phyloP scores from a whole-genome alignment of 2,113 vertebrate genomes.

The Gasterosteus nipponicus region DNA sequence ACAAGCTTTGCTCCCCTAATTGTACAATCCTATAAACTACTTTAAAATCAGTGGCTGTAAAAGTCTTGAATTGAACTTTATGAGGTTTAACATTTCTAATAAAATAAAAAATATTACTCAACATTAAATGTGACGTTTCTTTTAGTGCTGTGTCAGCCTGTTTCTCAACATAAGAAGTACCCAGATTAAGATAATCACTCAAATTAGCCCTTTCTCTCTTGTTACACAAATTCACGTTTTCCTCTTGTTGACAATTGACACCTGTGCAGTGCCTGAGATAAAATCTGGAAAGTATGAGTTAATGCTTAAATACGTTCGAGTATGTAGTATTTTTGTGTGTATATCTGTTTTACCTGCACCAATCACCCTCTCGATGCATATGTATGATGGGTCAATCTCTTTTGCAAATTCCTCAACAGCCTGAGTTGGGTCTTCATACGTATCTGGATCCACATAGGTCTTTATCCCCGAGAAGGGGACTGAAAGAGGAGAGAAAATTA shows the following conservation, averaged over 20 bases:
- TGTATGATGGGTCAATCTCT: slow-evolving; percentile 96
- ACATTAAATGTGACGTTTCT: slow-evolving; percentile 23
- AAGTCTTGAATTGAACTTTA: slow-evolving; percentile 37
- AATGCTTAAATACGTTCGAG: background rate
- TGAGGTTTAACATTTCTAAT: slow-evolving; percentile 38
- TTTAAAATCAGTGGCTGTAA: slow-evolving; percentile 43
- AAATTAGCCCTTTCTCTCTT: background rate
- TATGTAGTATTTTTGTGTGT: background rate
- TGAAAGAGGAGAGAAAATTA: slow-evolving; percentile 55
- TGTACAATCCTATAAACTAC: slow-evolving; percentile 46
- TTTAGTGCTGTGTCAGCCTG: background rate
- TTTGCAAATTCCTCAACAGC: slow-evolving; percentile 97
- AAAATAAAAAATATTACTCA: slow-evolving; percentile 34
- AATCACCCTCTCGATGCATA: slow-evolving; percentile 97
- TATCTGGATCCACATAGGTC: slow-evolving; percentile 97
- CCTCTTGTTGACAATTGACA: background rate
- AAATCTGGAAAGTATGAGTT: background rate
- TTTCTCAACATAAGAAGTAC: background rate
- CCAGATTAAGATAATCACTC: background rate
- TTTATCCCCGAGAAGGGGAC: slow-evolving; percentile 93
- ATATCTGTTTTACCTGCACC: slow-evolving; percentile 86
- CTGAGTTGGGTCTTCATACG: slow-evolving; percentile 95
- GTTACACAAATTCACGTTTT: background rate
- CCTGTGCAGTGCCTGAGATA: background rate
- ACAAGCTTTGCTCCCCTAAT: slow-evolving; percentile 34